Conservation (phyloP, 2,888 invertebrate species). For the Urechis unicinctus region DNA sequence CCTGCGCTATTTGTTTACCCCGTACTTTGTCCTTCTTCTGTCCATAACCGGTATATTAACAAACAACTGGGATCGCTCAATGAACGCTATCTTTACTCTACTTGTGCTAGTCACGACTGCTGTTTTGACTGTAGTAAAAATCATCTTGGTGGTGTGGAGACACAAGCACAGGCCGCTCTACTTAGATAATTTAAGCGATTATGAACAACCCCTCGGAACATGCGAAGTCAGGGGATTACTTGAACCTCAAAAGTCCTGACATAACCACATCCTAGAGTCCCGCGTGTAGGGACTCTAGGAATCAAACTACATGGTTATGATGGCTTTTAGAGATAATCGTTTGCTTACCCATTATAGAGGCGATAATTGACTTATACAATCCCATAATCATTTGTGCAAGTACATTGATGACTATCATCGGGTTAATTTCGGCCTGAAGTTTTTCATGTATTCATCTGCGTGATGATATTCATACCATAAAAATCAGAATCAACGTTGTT, state of each 20-base stretch:
- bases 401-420: no score
- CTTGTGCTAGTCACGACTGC: constrained; percentile 13
- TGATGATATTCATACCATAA: no score
- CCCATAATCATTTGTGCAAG: no score
- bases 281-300: no score
- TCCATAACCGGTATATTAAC: constrained; percentile 32
- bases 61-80: constrained; percentile 14
- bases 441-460: no score
- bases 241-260: background rate
- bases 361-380: no score
- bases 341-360: no score
- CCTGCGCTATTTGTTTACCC: constrained; percentile 40
- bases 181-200: background rate
- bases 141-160: constrained; percentile 14
- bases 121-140: constrained; percentile 16
- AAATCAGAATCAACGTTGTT: no score
- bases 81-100: constrained; percentile 20
- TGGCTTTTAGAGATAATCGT: no score
- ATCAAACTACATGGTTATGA: no score
- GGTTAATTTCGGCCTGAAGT: no score
- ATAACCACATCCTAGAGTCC: background rate
- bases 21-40: constrained; percentile 36
- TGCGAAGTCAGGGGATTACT: background rate
- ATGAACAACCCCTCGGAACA: background rate
- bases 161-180: constrained; percentile 18